Base-by-base conservation (phyloP, 2,113 vertebrate species). In the Eonycteris spelaea region DNA sequence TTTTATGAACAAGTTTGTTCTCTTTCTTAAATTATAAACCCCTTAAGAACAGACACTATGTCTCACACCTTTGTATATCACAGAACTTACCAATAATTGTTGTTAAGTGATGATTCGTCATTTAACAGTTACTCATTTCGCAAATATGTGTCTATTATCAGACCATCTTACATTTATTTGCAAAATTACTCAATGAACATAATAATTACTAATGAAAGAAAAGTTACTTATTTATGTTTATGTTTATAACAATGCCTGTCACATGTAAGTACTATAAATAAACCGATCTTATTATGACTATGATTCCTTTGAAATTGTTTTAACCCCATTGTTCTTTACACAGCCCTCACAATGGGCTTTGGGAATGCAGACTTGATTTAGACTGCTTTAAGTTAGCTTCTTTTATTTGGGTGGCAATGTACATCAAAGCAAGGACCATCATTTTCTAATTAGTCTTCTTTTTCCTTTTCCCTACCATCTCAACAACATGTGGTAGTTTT, bases 151-250 rank as follows among this genome's bases (percentile, higher is more conserved):
- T 28, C 33, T 75, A 0, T 77, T 89, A 51, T 80, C 45, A 83
- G 59, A 90, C 26, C 21, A 24, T 88, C 73, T 88, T 93, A 77
- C 82, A 78, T 73, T 82, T 90, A 68, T 78, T 89, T 94, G 85
- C 40, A 93, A 82, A 91, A 73, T 92, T 82, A 77, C 26, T 61
- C 24, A 1, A 53, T 65, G 65, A 92, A 92, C 18, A 70, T 80
- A 80, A 67, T 4, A 79, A 57, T 67, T 89, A 91, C 30, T 78
- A 90, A 82, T 89, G 53, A 89, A 86, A 91, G 10, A 91, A 94
- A 86, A 2, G 8, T 9, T 57, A n/a, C 30, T 55, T 87, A n/a
- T 68, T 92, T 88, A 70, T 86, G 95, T 67, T 93, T 63, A 10
- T 78, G 86, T 89, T 91, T 95, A 93, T 83, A 91, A 35, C 14